Conservation (phyloP, 2,797 vertebrate species). For the Natrix natrix region DNA sequence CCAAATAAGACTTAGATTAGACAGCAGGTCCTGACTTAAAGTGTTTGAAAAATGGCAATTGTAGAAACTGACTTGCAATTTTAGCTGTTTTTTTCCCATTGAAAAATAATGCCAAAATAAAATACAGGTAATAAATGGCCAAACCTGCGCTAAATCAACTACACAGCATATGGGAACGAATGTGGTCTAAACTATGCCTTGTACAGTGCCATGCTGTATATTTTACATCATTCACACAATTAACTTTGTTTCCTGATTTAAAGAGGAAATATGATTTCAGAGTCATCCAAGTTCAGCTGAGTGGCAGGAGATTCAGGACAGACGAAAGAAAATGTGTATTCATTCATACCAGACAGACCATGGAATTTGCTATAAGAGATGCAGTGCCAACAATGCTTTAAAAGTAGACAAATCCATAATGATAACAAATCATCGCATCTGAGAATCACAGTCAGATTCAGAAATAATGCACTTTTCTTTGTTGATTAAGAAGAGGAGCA, state of each 20-base stretch:
- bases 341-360: not conserved
- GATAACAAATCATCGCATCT: not conserved
- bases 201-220: not conserved
- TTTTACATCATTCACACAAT: not conserved
- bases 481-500: not conserved
- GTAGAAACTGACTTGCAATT: not conserved
- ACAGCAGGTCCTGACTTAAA: not conserved
- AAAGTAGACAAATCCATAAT: not conserved
- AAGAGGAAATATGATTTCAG: not conserved
- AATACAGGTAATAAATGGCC: not conserved
- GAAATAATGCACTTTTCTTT: not conserved
- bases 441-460: not conserved
- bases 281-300: not conserved
- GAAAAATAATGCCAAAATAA: not conserved
- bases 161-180: not conserved
- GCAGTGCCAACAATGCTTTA: not conserved
- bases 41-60: not conserved
- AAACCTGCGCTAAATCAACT: not conserved
- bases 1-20: not conserved
- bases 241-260: not conserved
- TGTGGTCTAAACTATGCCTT: not conserved
- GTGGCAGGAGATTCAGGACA: not conserved
- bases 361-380: not conserved
- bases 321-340: not conserved
- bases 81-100: not conserved